These are phyloP conservation scores for Nipponia nippon DNA, from an alignment of 2,113 vertebrate species.

Conservation along the genomic window DNA sequence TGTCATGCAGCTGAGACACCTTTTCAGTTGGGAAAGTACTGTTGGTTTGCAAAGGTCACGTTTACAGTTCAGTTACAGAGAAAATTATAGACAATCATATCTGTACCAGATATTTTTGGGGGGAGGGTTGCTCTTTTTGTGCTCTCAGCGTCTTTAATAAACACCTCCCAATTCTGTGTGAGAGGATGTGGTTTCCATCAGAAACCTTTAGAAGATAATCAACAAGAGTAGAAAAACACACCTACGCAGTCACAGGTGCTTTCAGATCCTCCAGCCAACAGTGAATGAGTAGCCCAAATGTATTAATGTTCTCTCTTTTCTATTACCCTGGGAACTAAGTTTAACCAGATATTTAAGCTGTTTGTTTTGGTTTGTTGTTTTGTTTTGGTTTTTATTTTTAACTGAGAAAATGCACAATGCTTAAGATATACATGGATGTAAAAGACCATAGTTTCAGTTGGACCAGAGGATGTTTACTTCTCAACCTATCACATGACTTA, in stretches of 20 bases:
- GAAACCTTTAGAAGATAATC: conserved; percentile 73
- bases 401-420: not conserved
- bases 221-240: conserved; percentile 77
- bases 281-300: conserved; percentile 6
- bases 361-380: not conserved
- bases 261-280: not conserved
- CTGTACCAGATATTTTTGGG: not conserved
- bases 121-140: conserved; percentile 34
- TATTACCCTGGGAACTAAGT: not conserved
- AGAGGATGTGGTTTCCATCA: conserved; percentile 83
- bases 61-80: conserved; percentile 40
- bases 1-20: not conserved
- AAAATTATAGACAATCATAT: conserved; percentile 26
- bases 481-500: not conserved
- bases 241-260: conserved; percentile 76
- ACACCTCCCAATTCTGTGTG: conserved; percentile 65
- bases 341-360: not conserved
- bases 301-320: not conserved
- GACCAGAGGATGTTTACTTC: not conserved
- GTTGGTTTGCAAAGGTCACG: conserved; percentile 52
- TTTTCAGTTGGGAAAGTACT: conserved; percentile 54
- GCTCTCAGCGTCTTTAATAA: conserved; percentile 71
- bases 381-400: not conserved
- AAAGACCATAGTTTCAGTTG: not conserved
- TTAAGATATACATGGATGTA: not conserved